phyloP scores from a whole-genome alignment of 2,888 invertebrate species.

The Clostera curtula region DNA sequence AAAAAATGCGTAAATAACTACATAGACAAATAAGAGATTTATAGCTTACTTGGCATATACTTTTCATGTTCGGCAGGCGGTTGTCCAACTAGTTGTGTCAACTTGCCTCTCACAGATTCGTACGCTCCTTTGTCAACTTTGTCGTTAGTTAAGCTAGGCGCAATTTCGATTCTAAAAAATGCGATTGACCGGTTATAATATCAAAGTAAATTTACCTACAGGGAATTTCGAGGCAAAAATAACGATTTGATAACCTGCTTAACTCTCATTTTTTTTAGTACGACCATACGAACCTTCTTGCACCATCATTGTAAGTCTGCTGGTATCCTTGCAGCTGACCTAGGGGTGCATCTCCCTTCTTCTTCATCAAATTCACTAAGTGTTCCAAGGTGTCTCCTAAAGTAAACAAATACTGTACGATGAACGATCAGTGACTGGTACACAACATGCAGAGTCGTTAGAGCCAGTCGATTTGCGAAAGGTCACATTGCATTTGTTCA shows the following conservation, averaged over 20 bases:
- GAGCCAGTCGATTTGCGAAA: too few species aligned
- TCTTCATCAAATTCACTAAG: conserved; percentile 39
- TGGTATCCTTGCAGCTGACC: conserved; percentile 43
- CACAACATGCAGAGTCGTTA: too few species aligned
- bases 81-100: conserved; percentile 30
- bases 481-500: too few species aligned
- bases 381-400: conserved; percentile 42
- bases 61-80: conserved; percentile 28
- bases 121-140: conserved; percentile 40
- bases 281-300: conserved; percentile 33
- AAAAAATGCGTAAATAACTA: too few species aligned
- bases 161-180: conserved; percentile 33
- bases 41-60: conserved; percentile 38
- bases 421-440: too few species aligned
- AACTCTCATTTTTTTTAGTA: neutral
- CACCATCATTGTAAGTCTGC: conserved; percentile 40
- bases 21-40: too few species aligned
- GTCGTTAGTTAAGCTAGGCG: conserved; percentile 29
- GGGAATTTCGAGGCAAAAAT: too few species aligned
- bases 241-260: too few species aligned
- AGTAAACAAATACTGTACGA: too few species aligned
- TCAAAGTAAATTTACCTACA: too few species aligned
- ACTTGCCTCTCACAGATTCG: conserved; percentile 33
- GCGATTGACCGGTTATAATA: too few species aligned
- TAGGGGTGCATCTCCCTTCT: conserved; percentile 34